Conservation (phyloP, 2,797 vertebrate species). For the Aeoliscus strigatus region DNA sequence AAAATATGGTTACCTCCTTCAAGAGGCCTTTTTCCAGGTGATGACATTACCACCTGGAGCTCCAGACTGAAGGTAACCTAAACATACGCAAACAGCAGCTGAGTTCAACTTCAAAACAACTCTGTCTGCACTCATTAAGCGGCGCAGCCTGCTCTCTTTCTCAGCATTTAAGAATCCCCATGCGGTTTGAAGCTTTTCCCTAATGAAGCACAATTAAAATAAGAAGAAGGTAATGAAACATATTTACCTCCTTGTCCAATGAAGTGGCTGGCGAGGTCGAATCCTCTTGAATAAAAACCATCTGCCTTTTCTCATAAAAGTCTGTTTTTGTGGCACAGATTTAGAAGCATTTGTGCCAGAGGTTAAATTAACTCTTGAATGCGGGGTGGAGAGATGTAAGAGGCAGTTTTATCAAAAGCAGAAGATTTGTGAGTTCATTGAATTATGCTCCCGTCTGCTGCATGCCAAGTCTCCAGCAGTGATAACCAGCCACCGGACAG, state of each 20-base stretch:
- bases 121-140: slow-evolving; percentile 52
- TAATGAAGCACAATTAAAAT: slow-evolving; percentile 70
- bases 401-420: slow-evolving; percentile 40
- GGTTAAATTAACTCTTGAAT: slow-evolving; percentile 45
- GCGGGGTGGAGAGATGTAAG: slow-evolving; percentile 18
- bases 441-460: slow-evolving; percentile 12
- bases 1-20: neutral
- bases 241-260: slow-evolving; percentile 68
- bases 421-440: slow-evolving; percentile 10
- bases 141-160: slow-evolving; percentile 25
- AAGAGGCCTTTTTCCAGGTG: slow-evolving; percentile 18
- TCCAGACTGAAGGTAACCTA: slow-evolving; percentile 31
- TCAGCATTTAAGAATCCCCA: slow-evolving; percentile 60
- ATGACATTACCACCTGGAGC: slow-evolving; percentile 47
- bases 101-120: slow-evolving; percentile 49
- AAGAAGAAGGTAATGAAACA: slow-evolving; percentile 65
- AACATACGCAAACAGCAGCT: slow-evolving; percentile 28
- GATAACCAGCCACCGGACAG: slow-evolving; percentile 21
- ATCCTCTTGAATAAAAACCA: slow-evolving; percentile 68
- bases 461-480: slow-evolving; percentile 19
- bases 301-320: slow-evolving; percentile 56
- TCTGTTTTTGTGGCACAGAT: slow-evolving; percentile 58
- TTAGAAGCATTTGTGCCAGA: slow-evolving; percentile 36
- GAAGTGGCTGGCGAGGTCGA: slow-evolving; percentile 60
- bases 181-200: slow-evolving; percentile 60